Evolutionary conservation across 2,797 vertebrate species (phyloP).

Genomic region (Gymnopithys bicolor): DNA sequence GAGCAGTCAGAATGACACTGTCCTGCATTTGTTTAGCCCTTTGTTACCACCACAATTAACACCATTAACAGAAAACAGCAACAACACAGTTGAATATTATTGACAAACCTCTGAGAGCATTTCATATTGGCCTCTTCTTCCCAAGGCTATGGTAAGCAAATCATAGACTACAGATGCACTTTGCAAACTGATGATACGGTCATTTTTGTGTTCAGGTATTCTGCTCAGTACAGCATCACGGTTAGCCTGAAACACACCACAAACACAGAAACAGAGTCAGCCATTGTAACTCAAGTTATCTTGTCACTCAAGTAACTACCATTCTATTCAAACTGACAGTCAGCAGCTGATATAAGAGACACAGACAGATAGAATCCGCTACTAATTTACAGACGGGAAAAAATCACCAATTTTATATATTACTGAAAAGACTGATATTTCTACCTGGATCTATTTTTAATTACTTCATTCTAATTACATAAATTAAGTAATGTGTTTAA

Average conservation of each 20-base stretch:
- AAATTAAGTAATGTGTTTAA: neutral
- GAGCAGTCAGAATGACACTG: neutral
- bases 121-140: constrained; percentile 97
- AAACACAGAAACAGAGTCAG: neutral
- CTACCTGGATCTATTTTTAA: neutral
- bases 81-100: neutral
- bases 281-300: neutral
- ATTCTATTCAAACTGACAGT: neutral
- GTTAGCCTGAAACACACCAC: constrained; percentile 79
- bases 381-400: neutral
- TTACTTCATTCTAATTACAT: neutral
- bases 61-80: neutral
- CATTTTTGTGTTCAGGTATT: constrained; percentile 95
- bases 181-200: constrained; percentile 97
- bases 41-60: neutral
- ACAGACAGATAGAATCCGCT: neutral
- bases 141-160: constrained; percentile 95
- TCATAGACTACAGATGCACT: constrained; percentile 97
- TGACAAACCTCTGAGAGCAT: constrained; percentile 95
- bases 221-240: constrained; percentile 96
- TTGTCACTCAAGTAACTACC: neutral
- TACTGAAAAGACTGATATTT: neutral
- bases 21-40: neutral
- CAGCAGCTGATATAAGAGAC: neutral
- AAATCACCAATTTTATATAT: neutral